phyloP scores from a whole-genome alignment of 2,888 invertebrate genomes.

The Tetanocera ferruginea region DNA sequence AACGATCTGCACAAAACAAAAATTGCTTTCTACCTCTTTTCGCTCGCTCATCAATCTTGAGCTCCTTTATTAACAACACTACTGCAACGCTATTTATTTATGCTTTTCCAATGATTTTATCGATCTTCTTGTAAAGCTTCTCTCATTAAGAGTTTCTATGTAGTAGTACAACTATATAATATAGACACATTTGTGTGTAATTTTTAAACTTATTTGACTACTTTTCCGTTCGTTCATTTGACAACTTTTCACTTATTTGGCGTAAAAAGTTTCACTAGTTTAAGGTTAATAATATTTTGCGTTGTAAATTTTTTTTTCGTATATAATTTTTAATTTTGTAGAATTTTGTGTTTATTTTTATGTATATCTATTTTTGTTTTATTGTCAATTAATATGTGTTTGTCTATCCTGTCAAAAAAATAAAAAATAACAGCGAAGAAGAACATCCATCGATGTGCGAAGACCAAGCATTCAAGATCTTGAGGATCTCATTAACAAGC shows the following conservation, averaged over 20 bases:
- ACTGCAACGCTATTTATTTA: no score
- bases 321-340: not conserved
- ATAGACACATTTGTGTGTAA: no score
- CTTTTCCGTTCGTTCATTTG: not conserved
- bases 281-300: not conserved
- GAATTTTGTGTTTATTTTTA: not conserved
- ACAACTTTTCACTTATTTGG: constrained; percentile 1
- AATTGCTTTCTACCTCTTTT: no score
- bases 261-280: not conserved
- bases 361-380: not conserved
- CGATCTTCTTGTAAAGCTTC: no score
- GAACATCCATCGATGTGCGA: constrained; percentile 91
- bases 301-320: not conserved
- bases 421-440: constrained; percentile 75
- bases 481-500: constrained; percentile 91
- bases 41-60: no score
- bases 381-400: not conserved
- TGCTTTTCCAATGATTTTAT: no score
- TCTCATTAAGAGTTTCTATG: no score
- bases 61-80: no score
- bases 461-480: constrained; percentile 91
- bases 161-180: no score
- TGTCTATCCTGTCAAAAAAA: not conserved
- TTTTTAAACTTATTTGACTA: no score
- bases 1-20: no score